Evolutionary conservation across 2,113 vertebrate species (phyloP), one percentile per base, ranked within the genome.

Genomic region (Redunca redunca): DNA sequence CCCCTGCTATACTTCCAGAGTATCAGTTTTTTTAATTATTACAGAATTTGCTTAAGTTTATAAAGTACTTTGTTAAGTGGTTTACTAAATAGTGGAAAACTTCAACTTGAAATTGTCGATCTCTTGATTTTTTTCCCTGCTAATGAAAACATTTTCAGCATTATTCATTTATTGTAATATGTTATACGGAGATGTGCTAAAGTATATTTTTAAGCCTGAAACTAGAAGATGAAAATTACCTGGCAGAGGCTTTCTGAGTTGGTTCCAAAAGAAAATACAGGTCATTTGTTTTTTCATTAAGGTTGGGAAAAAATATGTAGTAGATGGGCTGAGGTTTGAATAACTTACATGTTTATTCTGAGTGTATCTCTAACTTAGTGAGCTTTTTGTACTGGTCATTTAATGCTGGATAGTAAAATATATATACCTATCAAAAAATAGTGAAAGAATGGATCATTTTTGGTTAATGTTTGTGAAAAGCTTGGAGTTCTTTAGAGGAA

Each of bases 141-240:
- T 93, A 82, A 16, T 96, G 19, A 90, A 50, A 85, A 53, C 8
- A 91, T 95, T 71, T 96, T 96, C 36, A 94, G 13, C n/a, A 28
- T 97, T 95, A 85, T 81, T 96, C 21, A 53, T 62, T 88, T 92
- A 90, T 94, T 94, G 8, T 97, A 84, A 67, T 77, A 91, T 62
- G 43, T 92, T 93, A 43, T 92, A 55, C 91, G 25, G 36, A 94
- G 74, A 81, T 89, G 86, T 97, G 40, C 67, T 94, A 48, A 92
- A 94, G 28, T 94, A 7, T 87, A 26, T 88, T 94, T 97, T 94
- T 90, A 94, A 95, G 26, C 81, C 74, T 53, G 15, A 86, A 40
- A 81, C 26, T 78, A 85, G 43, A 97, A 88, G 77, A 82, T 94
- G 92, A 94, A 96, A 96, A 94, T 95, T 96, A 92, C 95, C 78